A percentile compares a stretch with the other conserved stretches of the same genome.
Evolutionary conservation across 1,140 invertebrate species (phyloP).

Genomic region (Magallana ariakensis): DNA sequence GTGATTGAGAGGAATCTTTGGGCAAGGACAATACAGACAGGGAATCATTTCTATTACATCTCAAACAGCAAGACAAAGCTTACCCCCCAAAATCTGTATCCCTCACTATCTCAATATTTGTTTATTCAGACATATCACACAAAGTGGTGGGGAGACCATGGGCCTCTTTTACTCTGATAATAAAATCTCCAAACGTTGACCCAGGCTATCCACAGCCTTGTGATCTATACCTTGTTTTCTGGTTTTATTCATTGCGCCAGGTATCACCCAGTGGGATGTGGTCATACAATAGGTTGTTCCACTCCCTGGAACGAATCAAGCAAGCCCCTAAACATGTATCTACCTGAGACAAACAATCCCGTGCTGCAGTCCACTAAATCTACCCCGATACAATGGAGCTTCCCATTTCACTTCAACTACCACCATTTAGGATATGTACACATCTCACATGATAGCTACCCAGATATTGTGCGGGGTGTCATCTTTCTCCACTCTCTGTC

Average conservation of each 20-base stretch:
- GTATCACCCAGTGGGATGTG: too few species aligned
- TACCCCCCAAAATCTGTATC: background rate
- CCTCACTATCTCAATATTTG: background rate
- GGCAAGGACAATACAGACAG: too few species aligned
- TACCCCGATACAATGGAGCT: background rate
- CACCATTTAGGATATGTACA: background rate
- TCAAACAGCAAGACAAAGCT: too few species aligned
- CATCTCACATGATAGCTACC: background rate
- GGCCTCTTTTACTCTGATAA: background rate
- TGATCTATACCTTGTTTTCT: too few species aligned
- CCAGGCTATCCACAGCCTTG: too few species aligned
- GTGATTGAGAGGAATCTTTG: too few species aligned
- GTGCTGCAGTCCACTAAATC: background rate
- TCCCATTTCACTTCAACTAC: background rate
- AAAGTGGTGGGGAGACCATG: background rate
- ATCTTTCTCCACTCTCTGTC: background rate
- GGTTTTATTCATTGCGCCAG: too few species aligned
- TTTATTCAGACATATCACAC: background rate
- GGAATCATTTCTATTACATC: too few species aligned
- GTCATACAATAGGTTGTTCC: background rate
- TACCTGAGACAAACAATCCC: background rate
- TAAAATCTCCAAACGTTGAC: background rate
- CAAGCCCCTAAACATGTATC: background rate
- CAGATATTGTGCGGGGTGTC: conserved; percentile 1
- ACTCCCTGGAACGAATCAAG: background rate